These are phyloP conservation scores for Diprion similis DNA, from an alignment of 1,140 invertebrate species.

Conservation along the genomic window DNA sequence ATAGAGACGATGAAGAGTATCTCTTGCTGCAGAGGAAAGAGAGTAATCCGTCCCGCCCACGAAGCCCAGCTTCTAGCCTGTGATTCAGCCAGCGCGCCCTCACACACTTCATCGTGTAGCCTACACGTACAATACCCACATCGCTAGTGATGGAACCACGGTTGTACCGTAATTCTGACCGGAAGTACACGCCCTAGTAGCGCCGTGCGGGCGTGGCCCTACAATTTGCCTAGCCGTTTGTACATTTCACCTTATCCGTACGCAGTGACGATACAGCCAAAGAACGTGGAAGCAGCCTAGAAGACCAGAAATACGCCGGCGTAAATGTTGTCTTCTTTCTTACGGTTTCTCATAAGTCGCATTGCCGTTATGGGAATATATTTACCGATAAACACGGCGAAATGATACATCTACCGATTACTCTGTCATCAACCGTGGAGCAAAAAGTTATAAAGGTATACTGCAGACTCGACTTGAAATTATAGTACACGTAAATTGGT, in stretches of 20 bases:
- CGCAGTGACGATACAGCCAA: too few relatives aligned
- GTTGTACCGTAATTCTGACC: not conserved
- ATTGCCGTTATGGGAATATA: too few relatives aligned
- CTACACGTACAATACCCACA: not conserved
- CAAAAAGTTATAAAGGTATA: too few relatives aligned
- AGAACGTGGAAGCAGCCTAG: too few relatives aligned
- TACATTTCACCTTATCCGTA: not conserved
- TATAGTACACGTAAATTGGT: too few relatives aligned
- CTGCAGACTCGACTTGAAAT: too few relatives aligned
- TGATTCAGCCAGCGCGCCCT: not conserved
- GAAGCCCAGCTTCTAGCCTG: not conserved
- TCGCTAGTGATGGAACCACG: not conserved
- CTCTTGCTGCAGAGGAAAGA: not conserved
- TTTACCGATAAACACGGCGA: too few relatives aligned
- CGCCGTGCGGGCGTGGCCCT: not conserved
- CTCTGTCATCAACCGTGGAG: too few relatives aligned
- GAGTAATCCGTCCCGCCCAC: not conserved
- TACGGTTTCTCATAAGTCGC: too few relatives aligned
- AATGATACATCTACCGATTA: too few relatives aligned
- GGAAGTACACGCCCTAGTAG: conserved; percentile 1
- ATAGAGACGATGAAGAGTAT: not conserved
- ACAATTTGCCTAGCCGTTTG: not conserved
- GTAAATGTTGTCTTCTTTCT: too few relatives aligned
- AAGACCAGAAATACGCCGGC: too few relatives aligned
- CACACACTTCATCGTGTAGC: not conserved